Percentiles rank a stretch among this genome's conserved stretches.
phyloP scores from a whole-genome alignment of 2,888 invertebrate genomes.

The Pemphredon lugubris region DNA sequence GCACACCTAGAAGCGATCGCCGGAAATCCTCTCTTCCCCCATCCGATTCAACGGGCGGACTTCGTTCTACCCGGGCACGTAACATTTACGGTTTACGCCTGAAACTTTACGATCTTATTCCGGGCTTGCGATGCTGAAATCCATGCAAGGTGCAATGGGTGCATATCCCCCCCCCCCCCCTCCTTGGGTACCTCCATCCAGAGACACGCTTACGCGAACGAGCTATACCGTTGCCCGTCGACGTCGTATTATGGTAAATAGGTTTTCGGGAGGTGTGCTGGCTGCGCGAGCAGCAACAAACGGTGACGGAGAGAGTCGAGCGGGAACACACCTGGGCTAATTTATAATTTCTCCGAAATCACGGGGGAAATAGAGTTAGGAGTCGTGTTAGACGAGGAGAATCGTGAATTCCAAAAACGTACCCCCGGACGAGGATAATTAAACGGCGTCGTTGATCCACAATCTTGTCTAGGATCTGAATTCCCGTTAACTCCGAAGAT shows the following conservation, averaged over 20 bases:
- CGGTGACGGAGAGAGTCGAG: neutral
- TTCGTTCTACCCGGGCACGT: constrained; percentile 41
- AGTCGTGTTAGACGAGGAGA: too few relatives aligned
- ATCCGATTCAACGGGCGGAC: constrained; percentile 50
- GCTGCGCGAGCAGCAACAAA: too few relatives aligned
- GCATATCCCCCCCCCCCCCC: neutral
- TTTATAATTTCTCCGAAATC: neutral
- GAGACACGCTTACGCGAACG: constrained; percentile 7
- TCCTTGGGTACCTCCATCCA: neutral
- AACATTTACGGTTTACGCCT: constrained; percentile 52
- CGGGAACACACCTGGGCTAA: neutral
- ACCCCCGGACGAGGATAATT: too few relatives aligned
- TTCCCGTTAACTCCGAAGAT: too few relatives aligned
- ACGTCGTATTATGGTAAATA: constrained; percentile 25
- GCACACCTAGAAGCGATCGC: constrained; percentile 33
- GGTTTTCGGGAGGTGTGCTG: neutral
- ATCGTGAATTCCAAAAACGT: too few relatives aligned
- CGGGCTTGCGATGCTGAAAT: constrained; percentile 31
- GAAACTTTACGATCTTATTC: constrained; percentile 55
- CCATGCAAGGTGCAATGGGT: constrained; percentile 21
- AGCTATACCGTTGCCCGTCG: constrained; percentile 8
- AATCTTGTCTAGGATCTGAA: too few relatives aligned
- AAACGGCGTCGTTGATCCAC: too few relatives aligned
- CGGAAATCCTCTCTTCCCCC: constrained; percentile 9
- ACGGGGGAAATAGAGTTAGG: too few relatives aligned